These are phyloP conservation scores for Karalla daura DNA, from an alignment of 2,797 vertebrate species.

Conservation along the genomic window DNA sequence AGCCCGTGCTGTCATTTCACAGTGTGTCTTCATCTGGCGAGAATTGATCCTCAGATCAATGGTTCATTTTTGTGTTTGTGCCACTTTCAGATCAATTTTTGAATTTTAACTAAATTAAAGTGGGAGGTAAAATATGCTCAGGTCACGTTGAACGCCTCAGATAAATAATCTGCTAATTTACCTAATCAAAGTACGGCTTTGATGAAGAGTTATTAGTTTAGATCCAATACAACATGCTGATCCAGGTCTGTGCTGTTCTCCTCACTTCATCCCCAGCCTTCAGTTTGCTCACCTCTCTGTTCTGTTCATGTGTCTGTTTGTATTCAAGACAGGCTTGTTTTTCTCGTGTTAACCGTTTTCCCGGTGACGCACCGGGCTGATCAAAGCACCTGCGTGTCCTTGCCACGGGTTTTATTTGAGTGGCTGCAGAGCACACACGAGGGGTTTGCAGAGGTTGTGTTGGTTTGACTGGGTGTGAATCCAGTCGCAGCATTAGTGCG, in stretches of 20 bases:
- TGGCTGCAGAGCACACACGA: background rate
- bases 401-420: background rate
- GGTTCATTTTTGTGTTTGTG: too few relatives aligned
- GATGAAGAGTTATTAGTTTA: background rate
- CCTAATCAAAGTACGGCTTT: conserved; percentile 5
- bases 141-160: conserved; percentile 9
- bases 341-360: background rate
- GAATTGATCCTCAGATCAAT: too few relatives aligned
- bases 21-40: too few relatives aligned
- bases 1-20: too few relatives aligned
- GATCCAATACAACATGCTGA: background rate
- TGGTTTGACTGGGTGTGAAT: conserved; percentile 21
- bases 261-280: background rate
- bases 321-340: background rate
- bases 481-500: conserved; percentile 8
- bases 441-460: background rate
- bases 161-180: background rate
- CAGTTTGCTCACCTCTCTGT: background rate
- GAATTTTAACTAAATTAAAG: too few relatives aligned
- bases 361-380: background rate
- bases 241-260: background rate
- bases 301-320: background rate
- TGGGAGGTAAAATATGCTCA: background rate
- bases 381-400: background rate
- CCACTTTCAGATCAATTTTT: too few relatives aligned